Base-by-base conservation (phyloP, 2,797 vertebrate species). In the Crenuchus spilurus region DNA sequence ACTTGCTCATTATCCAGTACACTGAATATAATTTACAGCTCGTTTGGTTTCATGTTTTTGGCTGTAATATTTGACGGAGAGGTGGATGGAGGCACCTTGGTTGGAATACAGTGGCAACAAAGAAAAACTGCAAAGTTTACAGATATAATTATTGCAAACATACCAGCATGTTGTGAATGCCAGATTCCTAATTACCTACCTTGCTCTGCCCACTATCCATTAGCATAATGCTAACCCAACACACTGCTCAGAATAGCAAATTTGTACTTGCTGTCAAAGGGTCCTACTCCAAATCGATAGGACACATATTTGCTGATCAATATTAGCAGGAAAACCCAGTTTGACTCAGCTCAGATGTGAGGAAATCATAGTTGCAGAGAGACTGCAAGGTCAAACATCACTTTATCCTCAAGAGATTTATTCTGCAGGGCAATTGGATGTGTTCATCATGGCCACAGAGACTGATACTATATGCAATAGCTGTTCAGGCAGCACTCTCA, bases 271-370 rank as follows among this genome's bases (percentile, higher is more conserved):
- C 82, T 81, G 86, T 86, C 85, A 81, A 80, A 64, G 79, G 82
- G 86, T 86, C 84, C 89, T 86, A 84, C 88, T 48, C n/a, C 41
- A 77, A 84, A 90, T 90, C 90, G 84, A 91, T 92, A 89, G 85
- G 82, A 82, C 88, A 91, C 89, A 92, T 91, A 91, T 92, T 89
- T 91, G 88, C 87, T 88, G 87, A 88, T 91, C 86, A 86, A 84
- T 84, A 87, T 86, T 83, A 86, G 83, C 81, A 83, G 63, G 83
- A 84, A 84, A 87, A 88, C 80, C 84, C 74, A 77, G 83, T 82
- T 84, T 84, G 84, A 79, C 85, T 74, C 79, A 72, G 60, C 18
- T 26, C 52, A 49, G 63, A 72, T 33, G 3, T 14, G 22, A 77
- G 39, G 24, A 48, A 24, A 16, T n/a, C 20, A 54, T 26, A 33